phyloP scores from a whole-genome alignment of 2,113 vertebrate species.

The Trichechus manatus region DNA sequence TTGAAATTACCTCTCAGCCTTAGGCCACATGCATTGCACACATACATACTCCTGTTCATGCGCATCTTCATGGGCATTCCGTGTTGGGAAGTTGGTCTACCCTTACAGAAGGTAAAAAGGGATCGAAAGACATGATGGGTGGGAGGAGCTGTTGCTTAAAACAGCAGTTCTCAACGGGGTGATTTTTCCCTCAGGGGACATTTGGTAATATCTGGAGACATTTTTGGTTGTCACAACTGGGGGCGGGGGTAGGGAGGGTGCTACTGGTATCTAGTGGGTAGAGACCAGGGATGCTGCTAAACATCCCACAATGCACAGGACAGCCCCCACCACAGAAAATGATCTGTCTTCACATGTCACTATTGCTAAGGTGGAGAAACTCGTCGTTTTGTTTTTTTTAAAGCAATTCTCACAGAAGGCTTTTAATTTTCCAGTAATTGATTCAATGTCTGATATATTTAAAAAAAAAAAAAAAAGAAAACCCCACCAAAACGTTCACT shows the following conservation, averaged over 20 bases:
- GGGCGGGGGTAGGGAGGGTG: not conserved
- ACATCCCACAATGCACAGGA: not conserved
- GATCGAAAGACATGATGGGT: constrained; percentile 50
- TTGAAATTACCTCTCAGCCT: constrained; percentile 35
- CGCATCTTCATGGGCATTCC: not conserved
- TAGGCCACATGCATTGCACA: constrained; percentile 50
- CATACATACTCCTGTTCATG: constrained; percentile 13
- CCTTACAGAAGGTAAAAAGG: constrained; percentile 74
- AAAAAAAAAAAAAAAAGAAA: constrained; percentile 75
- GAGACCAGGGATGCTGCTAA: not conserved
- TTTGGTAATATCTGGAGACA: constrained; percentile 10
- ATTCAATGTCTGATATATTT: constrained; percentile 75
- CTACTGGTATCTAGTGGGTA: not conserved
- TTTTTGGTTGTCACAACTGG: not conserved
- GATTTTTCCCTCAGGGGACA: constrained; percentile 16
- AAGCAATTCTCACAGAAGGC: constrained; percentile 44
- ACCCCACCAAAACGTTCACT: constrained; percentile 59
- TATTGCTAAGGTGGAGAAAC: not conserved
- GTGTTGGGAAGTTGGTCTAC: constrained; percentile 65
- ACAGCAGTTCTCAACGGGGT: constrained; percentile 16
- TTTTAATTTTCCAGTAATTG: constrained; percentile 82
- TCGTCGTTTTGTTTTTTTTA: constrained; percentile 61
- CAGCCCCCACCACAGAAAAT: not conserved
- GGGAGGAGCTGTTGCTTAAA: constrained; percentile 13
- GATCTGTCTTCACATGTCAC: not conserved